These are phyloP conservation scores for Euphonia xanthogaster DNA, from an alignment of 2,797 vertebrate genomes.

Conservation along the genomic window DNA sequence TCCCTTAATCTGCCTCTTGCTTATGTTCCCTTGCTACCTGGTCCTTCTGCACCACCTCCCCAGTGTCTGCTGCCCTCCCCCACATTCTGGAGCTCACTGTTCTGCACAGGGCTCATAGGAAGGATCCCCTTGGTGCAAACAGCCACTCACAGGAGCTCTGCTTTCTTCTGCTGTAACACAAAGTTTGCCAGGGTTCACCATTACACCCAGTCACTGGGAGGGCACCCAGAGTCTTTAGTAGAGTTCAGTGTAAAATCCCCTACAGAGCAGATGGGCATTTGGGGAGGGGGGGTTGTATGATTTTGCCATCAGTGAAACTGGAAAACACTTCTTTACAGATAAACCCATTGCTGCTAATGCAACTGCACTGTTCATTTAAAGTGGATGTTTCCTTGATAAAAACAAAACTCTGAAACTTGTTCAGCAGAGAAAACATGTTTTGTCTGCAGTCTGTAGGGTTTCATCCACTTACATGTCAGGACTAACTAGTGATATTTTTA, in stretches of 20 bases:
- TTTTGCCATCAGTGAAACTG: neutral
- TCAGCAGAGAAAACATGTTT: neutral
- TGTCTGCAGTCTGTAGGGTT: neutral
- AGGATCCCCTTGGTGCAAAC: fast-evolving
- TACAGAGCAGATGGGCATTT: neutral
- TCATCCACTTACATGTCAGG: neutral
- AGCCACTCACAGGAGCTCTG: neutral
- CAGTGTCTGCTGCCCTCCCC: neutral
- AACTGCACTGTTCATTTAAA: neutral
- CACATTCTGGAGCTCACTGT: neutral
- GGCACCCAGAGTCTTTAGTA: neutral
- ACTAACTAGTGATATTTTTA: neutral
- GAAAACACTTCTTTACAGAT: neutral
- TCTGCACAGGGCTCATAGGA: neutral
- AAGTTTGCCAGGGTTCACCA: neutral
- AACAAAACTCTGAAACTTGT: neutral
- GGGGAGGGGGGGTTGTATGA: fast-evolving
- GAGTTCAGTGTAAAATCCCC: neutral
- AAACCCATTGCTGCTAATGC: neutral
- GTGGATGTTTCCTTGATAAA: neutral
- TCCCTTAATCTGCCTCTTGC: neutral
- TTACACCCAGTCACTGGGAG: neutral
- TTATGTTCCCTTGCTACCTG: neutral
- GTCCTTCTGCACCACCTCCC: neutral
- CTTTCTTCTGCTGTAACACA: neutral